Evolutionary conservation across 2,113 vertebrate species (phyloP), one percentile per base, ranked within the genome.

Genomic region (Capra hircus): DNA sequence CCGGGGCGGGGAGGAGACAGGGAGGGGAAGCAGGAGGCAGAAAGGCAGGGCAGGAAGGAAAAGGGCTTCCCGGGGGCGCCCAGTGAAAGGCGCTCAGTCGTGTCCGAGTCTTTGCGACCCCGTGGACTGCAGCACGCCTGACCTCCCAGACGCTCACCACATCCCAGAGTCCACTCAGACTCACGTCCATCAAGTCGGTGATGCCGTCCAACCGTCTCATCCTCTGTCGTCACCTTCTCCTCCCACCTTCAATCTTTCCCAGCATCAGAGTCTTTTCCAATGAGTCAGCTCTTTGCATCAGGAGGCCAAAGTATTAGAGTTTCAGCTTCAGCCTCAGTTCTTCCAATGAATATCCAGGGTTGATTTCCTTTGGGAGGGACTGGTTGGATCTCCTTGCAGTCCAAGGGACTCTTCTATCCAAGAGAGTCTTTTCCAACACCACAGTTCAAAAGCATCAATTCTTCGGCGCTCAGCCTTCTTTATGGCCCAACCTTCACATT

Each of bases 1-100:
- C 7, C 2, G 1, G 10, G 17, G 4, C 1, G 28, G n/a, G 5
- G 2, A 11, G 28, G 11, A 3, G 30, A 25, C 21, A 0, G 12
- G 11, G 3, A 27, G 30, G 6, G 28, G 9, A 27, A 4, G 4
- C 11, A 14, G 14, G 14, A 1, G 1, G 25, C 10, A 0, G 48
- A 36, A 21, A 40, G 11, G 17, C 45, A 4, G 25, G 2, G 43
- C 48, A 30, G 23, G 25, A 2, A n/a, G 71, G 71, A 7, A 43
- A 7, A 25, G 21, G 36, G 11, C 21, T 43, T 13, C 71, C 64
- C 9, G 0, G 9, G 59, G n/a, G 19, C 0, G 2, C 17, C 21
- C n/a, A 36, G n/a, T 11, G 64, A 71, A n/a, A 36, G n/a, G 2
- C 3, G 2, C 62, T 67, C 62, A n/a, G 62, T 71, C 9, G 1